Conservation (phyloP, 2,888 invertebrate species). For the Brachypalpus laphriformis region DNA sequence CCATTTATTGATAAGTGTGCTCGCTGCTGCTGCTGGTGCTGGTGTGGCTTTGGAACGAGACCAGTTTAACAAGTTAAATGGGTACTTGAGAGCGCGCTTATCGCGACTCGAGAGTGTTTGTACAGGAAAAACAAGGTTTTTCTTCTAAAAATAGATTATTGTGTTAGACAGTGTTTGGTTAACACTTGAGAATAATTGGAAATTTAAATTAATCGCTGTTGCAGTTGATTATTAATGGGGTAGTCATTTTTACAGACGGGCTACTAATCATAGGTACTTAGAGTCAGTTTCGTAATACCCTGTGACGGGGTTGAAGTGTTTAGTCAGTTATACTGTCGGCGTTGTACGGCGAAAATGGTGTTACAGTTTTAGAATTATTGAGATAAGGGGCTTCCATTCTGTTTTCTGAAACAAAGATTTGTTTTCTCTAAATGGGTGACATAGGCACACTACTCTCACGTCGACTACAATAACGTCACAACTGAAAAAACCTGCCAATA, state of each 20-base stretch:
- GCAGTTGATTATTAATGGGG: slow-evolving; percentile 17
- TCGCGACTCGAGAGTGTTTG: slow-evolving; percentile 46
- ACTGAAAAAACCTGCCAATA: too few relatives aligned
- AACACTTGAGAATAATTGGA: slow-evolving; percentile 59
- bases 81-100: slow-evolving; percentile 34
- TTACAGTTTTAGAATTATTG: too few relatives aligned
- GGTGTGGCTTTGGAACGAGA: not conserved
- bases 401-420: too few relatives aligned
- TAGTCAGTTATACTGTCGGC: not conserved
- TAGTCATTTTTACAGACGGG: not conserved
- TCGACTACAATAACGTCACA: too few relatives aligned
- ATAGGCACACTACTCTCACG: too few relatives aligned
- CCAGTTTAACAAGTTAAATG: slow-evolving; percentile 43
- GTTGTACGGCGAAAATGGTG: not conserved
- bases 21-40: not conserved
- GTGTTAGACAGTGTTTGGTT: slow-evolving; percentile 54
- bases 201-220: slow-evolving; percentile 55
- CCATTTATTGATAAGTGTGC: slow-evolving; percentile 31
- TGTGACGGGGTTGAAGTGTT: not conserved
- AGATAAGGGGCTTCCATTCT: too few relatives aligned
- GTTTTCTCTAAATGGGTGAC: too few relatives aligned
- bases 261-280: not conserved
- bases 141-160: slow-evolving; percentile 52
- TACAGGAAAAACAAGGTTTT: slow-evolving; percentile 29
- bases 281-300: slow-evolving; percentile 17